Conservation (phyloP, 2,888 invertebrate species). For the Apamea crenata region DNA sequence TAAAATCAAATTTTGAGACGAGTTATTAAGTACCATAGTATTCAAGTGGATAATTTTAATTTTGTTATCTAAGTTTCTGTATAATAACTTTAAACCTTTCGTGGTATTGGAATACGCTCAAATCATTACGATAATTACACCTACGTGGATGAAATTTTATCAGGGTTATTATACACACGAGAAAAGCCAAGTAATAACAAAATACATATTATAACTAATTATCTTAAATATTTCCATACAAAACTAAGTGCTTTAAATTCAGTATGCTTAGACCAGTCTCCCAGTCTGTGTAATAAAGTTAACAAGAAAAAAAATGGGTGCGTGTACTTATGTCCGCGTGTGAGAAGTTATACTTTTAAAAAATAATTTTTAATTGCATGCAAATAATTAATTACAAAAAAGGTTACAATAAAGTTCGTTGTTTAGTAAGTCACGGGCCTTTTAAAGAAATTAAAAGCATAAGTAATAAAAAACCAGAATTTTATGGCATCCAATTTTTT, state of each 20-base stretch:
- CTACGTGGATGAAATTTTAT: neutral
- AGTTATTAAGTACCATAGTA: neutral
- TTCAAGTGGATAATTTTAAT: neutral
- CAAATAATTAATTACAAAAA: too few species aligned
- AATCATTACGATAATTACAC: neutral
- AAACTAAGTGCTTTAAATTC: neutral
- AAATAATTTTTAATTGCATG: too few species aligned
- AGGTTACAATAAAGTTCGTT: too few species aligned
- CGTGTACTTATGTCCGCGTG: too few species aligned
- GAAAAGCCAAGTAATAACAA: neutral
- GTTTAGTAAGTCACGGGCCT: too few species aligned
- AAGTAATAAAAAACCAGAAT: too few species aligned
- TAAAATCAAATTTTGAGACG: conserved; percentile 17
- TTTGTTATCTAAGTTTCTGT: neutral
- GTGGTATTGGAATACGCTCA: neutral
- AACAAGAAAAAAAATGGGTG: neutral
- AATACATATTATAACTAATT: neutral
- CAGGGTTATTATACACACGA: neutral
- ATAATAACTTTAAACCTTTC: neutral
- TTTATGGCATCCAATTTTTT: too few species aligned
- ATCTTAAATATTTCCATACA: neutral
- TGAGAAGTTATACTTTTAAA: too few species aligned
- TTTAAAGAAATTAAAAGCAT: too few species aligned
- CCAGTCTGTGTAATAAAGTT: neutral
- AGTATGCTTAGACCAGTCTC: neutral